phyloP scores from a whole-genome alignment of 2,888 invertebrate species.

The Corbicula japonica region DNA sequence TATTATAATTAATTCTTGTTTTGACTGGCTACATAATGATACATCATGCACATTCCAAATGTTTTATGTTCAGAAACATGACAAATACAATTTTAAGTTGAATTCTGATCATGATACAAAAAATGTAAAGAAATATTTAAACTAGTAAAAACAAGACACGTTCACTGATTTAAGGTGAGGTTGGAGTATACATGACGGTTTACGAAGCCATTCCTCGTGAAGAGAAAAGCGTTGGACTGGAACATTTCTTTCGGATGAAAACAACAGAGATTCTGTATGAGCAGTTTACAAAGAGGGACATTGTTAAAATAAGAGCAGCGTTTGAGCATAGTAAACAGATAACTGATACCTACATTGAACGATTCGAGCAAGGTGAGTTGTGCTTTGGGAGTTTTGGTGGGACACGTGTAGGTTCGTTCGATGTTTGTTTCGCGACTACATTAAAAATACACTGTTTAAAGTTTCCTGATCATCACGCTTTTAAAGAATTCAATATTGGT shows the following conservation, averaged over 20 bases:
- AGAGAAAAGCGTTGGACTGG: conserved; percentile 72
- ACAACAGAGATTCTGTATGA: conserved; percentile 76
- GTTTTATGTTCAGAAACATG: too few relatives aligned
- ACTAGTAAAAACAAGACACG: too few relatives aligned
- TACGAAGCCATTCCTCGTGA: conserved; percentile 74
- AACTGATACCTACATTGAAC: conserved; percentile 76
- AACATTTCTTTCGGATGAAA: conserved; percentile 78
- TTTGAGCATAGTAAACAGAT: conserved; percentile 70
- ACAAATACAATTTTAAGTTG: too few relatives aligned
- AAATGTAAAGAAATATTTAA: too few relatives aligned
- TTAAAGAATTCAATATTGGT: background rate
- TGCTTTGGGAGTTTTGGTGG: background rate
- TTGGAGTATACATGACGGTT: conserved; percentile 78
- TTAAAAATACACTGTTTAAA: too few relatives aligned
- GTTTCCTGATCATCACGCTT: too few relatives aligned
- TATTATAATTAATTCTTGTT: too few relatives aligned
- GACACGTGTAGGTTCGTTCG: too few relatives aligned
- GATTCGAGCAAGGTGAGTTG: conserved; percentile 74
- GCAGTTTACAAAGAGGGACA: conserved; percentile 66
- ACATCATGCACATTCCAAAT: too few relatives aligned
- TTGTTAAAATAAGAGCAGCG: conserved; percentile 75
- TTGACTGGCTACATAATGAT: too few relatives aligned
- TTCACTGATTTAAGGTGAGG: conserved; percentile 73
- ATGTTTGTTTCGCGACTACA: too few relatives aligned
- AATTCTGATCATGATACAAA: too few relatives aligned